These are phyloP conservation scores for Escarpia spicata DNA, from an alignment of 2,888 invertebrate species.

Conservation along the genomic window DNA sequence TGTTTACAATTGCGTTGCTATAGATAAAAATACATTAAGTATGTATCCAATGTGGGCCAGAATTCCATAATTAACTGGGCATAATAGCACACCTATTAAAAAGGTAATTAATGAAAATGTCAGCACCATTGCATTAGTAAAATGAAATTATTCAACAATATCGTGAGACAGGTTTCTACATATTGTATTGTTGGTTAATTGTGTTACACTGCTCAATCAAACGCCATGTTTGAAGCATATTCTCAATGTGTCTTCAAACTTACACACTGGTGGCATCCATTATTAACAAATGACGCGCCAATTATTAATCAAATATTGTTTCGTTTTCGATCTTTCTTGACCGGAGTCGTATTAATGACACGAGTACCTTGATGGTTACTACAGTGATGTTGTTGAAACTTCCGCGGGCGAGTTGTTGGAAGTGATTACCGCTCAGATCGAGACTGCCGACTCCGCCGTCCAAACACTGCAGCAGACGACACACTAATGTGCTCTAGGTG, in stretches of 20 bases:
- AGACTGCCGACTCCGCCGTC: slow-evolving; percentile 24
- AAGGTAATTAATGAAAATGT: too few species aligned
- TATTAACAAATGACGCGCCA: background rate
- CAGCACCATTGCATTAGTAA: too few species aligned
- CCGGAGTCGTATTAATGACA: background rate
- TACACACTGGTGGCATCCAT: background rate
- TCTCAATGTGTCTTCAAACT: too few species aligned
- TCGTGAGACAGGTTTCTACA: too few species aligned
- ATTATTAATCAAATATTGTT: background rate
- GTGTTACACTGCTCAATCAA: too few species aligned
- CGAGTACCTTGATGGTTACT: background rate
- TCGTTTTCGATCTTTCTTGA: background rate
- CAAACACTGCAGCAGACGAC: slow-evolving; percentile 17
- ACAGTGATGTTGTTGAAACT: slow-evolving; percentile 29
- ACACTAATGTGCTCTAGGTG: background rate
- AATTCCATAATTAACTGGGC: too few species aligned
- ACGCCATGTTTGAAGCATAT: too few species aligned
- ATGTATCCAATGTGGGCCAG: too few species aligned
- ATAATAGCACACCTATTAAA: too few species aligned
- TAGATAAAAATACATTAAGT: too few species aligned
- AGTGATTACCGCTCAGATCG: slow-evolving; percentile 37
- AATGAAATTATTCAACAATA: too few species aligned
- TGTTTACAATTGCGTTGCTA: background rate
- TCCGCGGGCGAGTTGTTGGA: slow-evolving; percentile 28
- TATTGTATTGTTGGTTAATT: too few species aligned